Evolutionary conservation across 2,113 vertebrate species (phyloP), one percentile per base, ranked within the genome.

Genomic region (Ammodytes dubius): DNA sequence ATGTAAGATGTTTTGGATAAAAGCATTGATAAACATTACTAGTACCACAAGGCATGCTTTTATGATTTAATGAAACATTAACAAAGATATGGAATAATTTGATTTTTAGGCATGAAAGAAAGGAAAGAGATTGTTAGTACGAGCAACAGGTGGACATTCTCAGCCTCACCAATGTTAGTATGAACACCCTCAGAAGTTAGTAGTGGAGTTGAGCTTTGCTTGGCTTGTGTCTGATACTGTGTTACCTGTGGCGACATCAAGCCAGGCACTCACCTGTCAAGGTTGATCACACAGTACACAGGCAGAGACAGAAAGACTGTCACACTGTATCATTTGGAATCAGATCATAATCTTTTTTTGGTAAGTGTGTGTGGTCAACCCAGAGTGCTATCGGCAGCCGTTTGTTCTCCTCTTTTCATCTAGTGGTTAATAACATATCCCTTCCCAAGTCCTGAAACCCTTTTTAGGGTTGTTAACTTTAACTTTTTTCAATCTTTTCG

Each of bases 401-500:
- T 49, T 63, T 37, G 64, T 63, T 35, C 66, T 79, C 53, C 69
- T 73, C 56, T 68, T 82, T 81, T 57, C 39, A 40, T 59, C 39
- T 68, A 45, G 27, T 39, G 67, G 67, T 82, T 89, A 85, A 72
- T 69, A 56, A 60, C n/a, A 15, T 74, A 56, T 63, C 63, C 72
- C 74, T 66, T 77, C 83, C 72, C 79, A 79, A 43, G 71, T 81
- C 87, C 85, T 85, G 77, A 91, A 92, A 93, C 70, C 90, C 87
- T 75, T 91, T 87, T 70, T 46, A 27, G 35, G 57, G 43, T 19
- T 54, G 74, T 17, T 69, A 35, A n/a, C 37, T 53, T 35, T 59
- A n/a, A 17, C 42, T 2, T 61, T 74, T 65, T 70, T 82, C 12
- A 19, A 27, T 70, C 77, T 60, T 50, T 60, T 84, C 50, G 70